Base-by-base conservation (phyloP, 2,113 vertebrate species). In the Leptobrachium ailaonicum region DNA sequence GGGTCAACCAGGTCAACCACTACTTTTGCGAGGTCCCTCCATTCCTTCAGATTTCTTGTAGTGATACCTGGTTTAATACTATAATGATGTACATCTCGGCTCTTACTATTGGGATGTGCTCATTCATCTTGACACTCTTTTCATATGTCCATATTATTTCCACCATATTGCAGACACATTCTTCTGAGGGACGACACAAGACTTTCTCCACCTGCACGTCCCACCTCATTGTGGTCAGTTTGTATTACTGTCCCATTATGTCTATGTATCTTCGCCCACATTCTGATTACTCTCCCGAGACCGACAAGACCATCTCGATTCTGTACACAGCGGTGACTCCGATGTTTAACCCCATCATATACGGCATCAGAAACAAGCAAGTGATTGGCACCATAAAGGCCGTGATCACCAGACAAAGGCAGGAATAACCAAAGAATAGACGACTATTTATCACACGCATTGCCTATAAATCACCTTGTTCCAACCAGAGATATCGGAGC, bases 311-410 rank as follows among this genome's bases (percentile, higher is more conserved):
- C 32, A n/a, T 62, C 10, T 44, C 76, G 0, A 41, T 79, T 3
- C 43, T 79, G n/a, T 79, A 71, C 60, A 71, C 76, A 10, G 32
- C 53, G 8, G 44, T 79, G 53, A 71, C 56, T 11, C 76, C 76
- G 63, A 63, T 71, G 68, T 56, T 72, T 2, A 79, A 79, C 43
- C 76, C 58, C 5, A n/a, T 79, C 4, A 71, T 79, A 42, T 79
- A 79, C 20, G 71, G 67, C n/a, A n/a, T 79, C 13, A 63, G 68
- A 45, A 79, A 79, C 12, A 79, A 79, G 47, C 66, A 63, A 40
- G 44, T 79, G 0, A 88, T 90, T 82, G 53, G 41, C 5, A 78
- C 83, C 20, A 66, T 90, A 66, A 83, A 70, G 73, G 86, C 4
- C 4, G 8, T 50, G 4, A 5, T 50, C 8, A 50, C 8, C 47